Evolutionary conservation across 2,797 vertebrate species (phyloP).

Genomic region (Salarias fasciatus): DNA sequence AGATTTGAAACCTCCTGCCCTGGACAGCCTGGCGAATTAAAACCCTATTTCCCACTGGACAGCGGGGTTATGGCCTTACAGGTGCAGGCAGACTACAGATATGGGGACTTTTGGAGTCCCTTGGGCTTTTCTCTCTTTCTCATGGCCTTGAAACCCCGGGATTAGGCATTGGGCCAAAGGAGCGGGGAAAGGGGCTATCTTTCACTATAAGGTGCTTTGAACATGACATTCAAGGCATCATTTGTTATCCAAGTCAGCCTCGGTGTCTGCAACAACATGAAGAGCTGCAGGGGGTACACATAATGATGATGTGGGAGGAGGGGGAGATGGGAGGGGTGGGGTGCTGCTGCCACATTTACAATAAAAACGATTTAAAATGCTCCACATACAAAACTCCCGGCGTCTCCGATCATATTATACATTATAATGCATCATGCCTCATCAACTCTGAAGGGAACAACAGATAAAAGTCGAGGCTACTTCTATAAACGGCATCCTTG

Average conservation of each 20-base stretch:
- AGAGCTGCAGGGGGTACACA: slow-evolving; percentile 32
- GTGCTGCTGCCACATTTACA: slow-evolving; percentile 13
- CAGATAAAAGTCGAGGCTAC: slow-evolving; percentile 14
- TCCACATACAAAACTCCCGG: slow-evolving; percentile 32
- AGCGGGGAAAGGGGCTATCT: slow-evolving; percentile 19
- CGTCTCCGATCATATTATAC: slow-evolving; percentile 51
- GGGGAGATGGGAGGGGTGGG: slow-evolving; percentile 27
- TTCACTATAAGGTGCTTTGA: slow-evolving; percentile 29
- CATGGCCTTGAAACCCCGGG: slow-evolving; percentile 21
- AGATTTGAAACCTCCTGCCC: slow-evolving; percentile 17
- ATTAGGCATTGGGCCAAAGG: slow-evolving; percentile 24
- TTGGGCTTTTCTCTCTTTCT: background rate
- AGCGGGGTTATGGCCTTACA: slow-evolving; percentile 47
- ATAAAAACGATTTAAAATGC: slow-evolving; percentile 45
- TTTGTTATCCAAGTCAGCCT: slow-evolving; percentile 19
- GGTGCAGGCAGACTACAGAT: slow-evolving; percentile 41
- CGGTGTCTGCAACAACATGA: slow-evolving; percentile 9
- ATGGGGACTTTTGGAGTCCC: slow-evolving; percentile 32
- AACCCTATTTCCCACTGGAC: slow-evolving; percentile 61
- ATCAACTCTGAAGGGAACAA: slow-evolving; percentile 50
- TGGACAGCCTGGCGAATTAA: slow-evolving; percentile 48
- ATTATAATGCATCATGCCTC: slow-evolving; percentile 50
- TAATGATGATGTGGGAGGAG: slow-evolving; percentile 51
- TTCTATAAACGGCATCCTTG: slow-evolving; percentile 29
- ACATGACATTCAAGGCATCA: slow-evolving; percentile 40